Evolutionary conservation across 2,888 invertebrate species (phyloP).

Genomic region (Ennomos fuscantarius): DNA sequence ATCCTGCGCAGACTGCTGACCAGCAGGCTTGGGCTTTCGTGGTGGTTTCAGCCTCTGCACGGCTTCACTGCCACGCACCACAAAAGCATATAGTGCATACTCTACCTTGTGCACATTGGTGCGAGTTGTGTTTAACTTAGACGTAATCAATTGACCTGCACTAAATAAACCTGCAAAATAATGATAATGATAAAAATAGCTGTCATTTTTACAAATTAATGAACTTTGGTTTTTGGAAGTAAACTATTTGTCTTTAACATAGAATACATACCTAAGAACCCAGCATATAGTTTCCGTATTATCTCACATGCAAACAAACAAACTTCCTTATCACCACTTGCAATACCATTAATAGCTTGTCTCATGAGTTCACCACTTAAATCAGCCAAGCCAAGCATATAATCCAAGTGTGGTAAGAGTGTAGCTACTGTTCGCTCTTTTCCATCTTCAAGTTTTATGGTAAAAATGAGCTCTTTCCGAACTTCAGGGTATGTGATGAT

Average conservation of each 20-base stretch:
- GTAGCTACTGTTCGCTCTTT: constrained; percentile 44
- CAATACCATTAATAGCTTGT: constrained; percentile 92
- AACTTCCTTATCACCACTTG: constrained; percentile 89
- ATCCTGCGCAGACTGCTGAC: too few relatives aligned
- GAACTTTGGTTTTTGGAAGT: too few relatives aligned
- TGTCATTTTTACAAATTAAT: too few relatives aligned
- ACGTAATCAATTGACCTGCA: constrained; percentile 84
- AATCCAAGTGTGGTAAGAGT: constrained; percentile 79
- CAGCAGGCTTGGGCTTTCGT: background rate
- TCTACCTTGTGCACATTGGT: constrained; percentile 94
- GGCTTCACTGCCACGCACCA: constrained; percentile 92
- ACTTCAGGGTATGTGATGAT: constrained; percentile 87
- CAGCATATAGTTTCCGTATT: constrained; percentile 88
- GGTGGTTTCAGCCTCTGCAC: constrained; percentile 80
- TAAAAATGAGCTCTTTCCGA: constrained; percentile 81
- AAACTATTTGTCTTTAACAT: too few relatives aligned
- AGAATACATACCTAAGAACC: constrained; percentile 82
- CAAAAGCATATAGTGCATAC: constrained; percentile 91
- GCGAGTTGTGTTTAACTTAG: constrained; percentile 89
- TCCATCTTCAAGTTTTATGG: constrained; percentile 44
- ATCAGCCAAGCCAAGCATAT: constrained; percentile 93
- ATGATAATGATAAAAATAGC: background rate
- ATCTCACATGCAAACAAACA: constrained; percentile 90
- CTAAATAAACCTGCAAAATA: constrained; percentile 57
- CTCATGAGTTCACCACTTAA: constrained; percentile 97